Base-by-base conservation (phyloP, 2,113 vertebrate genomes). In the Pseudorectes ferrugineus region DNA sequence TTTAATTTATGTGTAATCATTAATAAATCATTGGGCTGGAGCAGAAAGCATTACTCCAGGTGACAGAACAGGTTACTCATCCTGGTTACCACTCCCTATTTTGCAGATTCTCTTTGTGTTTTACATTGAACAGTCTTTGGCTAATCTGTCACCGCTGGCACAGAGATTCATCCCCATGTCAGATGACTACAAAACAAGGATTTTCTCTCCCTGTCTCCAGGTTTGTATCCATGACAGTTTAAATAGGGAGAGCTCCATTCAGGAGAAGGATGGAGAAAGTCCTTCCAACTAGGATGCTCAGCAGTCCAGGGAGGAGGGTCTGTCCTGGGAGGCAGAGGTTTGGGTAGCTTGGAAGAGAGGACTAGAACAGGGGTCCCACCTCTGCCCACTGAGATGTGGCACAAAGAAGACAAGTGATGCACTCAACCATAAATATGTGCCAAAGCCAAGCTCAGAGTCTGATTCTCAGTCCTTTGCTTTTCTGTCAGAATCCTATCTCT, bases 1-100 rank as follows among this genome's bases (percentile, higher is more conserved):
- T 92, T 95, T 93, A 94, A 96, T 94, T 95, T 66, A 93, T 80
- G 17, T 84, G 59, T 71, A 80, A 74, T 74, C 88, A 74, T 94
- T 95, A 94, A 92, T 90, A 93, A 96, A 70, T 79, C 79, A 96
- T 91, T 80, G 51, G 38, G 51, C 67, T 80, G 75, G 59, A 93
- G 91, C 35, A 97, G 63, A 76, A 92, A 92, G 51, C 63, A 67
- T 95, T 80, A 74, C 72, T 86, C 75, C 63, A 80, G 75, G 82
- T 95, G 88, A 83, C 75, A 63, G 88, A 90, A 83, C 58, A 85
- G 49, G 88, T 90, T 95, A 83, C 82, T 93, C 90, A 80, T 80
- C 75, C 55, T 43, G 31, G 82, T 88, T 88, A 85, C 46, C 43
- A 70, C 67, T 92, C 72, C 58, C 63, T 55, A 2, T 48, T 85